Base-by-base conservation (phyloP, 2,888 invertebrate genomes). In the Tetropium fuscum region DNA sequence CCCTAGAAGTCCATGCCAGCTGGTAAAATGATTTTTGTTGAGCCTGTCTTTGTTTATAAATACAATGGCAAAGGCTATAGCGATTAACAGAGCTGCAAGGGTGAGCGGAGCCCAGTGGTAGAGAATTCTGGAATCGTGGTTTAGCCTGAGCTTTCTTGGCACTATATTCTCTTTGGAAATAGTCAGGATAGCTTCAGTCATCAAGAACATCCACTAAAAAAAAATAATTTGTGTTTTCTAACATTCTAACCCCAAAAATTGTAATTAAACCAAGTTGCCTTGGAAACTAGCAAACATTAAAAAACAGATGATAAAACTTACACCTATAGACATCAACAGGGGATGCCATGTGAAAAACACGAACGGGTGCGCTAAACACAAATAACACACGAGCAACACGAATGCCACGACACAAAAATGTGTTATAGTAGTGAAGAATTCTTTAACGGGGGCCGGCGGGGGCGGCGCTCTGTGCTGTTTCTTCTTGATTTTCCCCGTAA, bases 181-280 rank as follows among this genome's bases (percentile, higher is more conserved):
- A 7, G 74, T 60, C 36, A 79, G 62, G 30, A 81, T 73, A 16
- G 76, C 80, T 69, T 80, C 78, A 2, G 75, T 73, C 78, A 81
- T 78, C 20, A 81, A 36, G 3, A 80, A 59, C 64, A 75, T 69
- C 78, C 79, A 81, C 81, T 81, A 55, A 59, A 80, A 79, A n/a
- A 63, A 48, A 58, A 63, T 27, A 60, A 32, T 15, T n/a, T n/a
- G n/a, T 36, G 48, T 41, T 25, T 1, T 44, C n/a, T 13, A 1
- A n/a, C 10, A n/a, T 45, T 5, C 15, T 48, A 48, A 36, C 48
- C 48, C 36, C 19, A 51, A 25, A 27, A n/a, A 25, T 16, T 1
- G 20, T 16, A 5, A 1, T 2, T 40, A 13, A 1, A 32, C 10
- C n/a, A 27, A n/a, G 8, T n/a, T 27, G 10, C 7, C 8, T n/a